A percentile compares a stretch with the other conserved stretches of the same genome.
These are phyloP conservation scores for Rhipidura dahli DNA, from an alignment of 2,113 vertebrate genomes.

Conservation along the genomic window DNA sequence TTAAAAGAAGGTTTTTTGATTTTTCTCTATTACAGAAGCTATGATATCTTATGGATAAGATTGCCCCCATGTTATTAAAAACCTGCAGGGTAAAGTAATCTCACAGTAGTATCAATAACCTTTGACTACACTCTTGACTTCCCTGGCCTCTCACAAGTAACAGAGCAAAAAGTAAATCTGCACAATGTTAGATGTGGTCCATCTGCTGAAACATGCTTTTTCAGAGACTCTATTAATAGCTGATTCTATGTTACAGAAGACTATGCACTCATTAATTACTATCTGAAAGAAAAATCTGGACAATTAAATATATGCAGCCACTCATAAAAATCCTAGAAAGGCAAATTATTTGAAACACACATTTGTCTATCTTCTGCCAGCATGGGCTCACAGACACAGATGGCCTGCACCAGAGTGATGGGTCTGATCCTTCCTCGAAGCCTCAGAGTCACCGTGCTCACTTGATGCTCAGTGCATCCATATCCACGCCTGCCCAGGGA, in stretches of 20 bases:
- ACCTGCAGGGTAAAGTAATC: neutral
- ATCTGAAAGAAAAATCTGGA: neutral
- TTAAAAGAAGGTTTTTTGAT: neutral
- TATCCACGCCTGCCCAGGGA: neutral
- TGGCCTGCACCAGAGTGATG: neutral
- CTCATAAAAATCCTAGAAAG: neutral
- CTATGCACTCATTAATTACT: neutral
- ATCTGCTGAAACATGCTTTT: neutral
- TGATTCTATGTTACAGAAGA: neutral
- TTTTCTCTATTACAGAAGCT: neutral
- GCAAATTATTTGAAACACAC: neutral
- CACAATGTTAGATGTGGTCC: neutral
- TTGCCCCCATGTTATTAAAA: neutral
- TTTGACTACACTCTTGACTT: neutral
- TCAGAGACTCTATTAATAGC: neutral
- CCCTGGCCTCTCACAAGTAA: neutral
- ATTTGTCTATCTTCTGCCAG: neutral
- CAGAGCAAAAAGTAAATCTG: neutral
- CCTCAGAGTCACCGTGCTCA: neutral
- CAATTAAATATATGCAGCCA: neutral
- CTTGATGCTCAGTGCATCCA: neutral
- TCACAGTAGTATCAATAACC: neutral
- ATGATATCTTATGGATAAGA: neutral
- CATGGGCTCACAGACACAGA: neutral
- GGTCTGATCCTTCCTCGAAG: neutral